These are phyloP conservation scores for Archivesica marissinica DNA, from an alignment of 1,140 invertebrate species.

Conservation along the genomic window DNA sequence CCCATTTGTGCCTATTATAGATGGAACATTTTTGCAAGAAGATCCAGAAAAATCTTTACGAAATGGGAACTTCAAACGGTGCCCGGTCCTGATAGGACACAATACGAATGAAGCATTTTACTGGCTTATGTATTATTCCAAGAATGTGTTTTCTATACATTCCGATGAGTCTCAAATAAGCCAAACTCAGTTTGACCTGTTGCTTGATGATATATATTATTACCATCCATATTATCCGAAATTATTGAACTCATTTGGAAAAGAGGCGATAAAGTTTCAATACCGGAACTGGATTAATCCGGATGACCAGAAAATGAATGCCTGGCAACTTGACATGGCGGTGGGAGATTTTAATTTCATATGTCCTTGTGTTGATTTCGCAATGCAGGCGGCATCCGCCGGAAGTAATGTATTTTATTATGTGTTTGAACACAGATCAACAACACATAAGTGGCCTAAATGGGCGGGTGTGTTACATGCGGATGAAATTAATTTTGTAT, in stretches of 20 bases:
- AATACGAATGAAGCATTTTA: conserved; percentile 96
- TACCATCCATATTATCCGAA: conserved; percentile 80
- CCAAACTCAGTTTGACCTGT: conserved; percentile 65
- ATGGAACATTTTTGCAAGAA: conserved; percentile 95
- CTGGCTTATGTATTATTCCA: conserved; percentile 93
- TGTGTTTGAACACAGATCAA: conserved; percentile 95
- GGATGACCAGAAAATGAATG: conserved; percentile 92
- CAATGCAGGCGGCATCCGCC: conserved; percentile 93
- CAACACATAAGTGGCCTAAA: conserved; percentile 93
- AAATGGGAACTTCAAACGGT: conserved; percentile 95
- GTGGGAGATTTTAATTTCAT: conserved; percentile 99
- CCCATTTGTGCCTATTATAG: conserved; percentile 96
- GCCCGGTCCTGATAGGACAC: conserved; percentile 95
- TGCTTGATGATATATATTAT: conserved; percentile 82
- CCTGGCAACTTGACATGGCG: conserved; percentile 95
- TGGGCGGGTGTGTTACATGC: conserved; percentile 99
- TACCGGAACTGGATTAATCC: conserved; percentile 96
- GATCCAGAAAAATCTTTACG: conserved; percentile 90
- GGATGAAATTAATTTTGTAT: conserved; percentile 97
- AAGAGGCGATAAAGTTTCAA: conserved; percentile 94
- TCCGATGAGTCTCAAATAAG: conserved; percentile 71
- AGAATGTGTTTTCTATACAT: conserved; percentile 20
- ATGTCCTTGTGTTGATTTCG: conserved; percentile 97
- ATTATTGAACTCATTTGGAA: conserved; percentile 90
- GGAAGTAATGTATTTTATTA: conserved; percentile 94